Conservation (phyloP, 2,797 vertebrate species). For the Bovichtus variegatus region DNA sequence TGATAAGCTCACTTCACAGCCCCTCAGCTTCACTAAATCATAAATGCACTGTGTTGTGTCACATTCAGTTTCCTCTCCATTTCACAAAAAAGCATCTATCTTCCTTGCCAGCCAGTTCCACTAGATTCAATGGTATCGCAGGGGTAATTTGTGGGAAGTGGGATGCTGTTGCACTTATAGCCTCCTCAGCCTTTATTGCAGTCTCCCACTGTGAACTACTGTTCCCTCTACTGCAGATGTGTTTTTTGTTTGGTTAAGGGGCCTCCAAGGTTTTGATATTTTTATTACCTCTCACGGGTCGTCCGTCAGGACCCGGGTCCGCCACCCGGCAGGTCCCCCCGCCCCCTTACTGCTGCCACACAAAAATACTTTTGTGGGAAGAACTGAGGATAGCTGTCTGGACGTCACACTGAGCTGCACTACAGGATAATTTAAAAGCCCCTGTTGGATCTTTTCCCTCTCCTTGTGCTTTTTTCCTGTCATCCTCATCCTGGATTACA, state of each 20-base stretch:
- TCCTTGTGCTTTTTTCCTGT: constrained; percentile 78
- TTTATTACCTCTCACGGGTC: constrained; percentile 87
- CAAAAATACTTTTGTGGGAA: constrained; percentile 89
- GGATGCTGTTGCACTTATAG: constrained; percentile 76
- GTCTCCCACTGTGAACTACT: constrained; percentile 87
- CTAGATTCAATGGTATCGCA: constrained; percentile 43
- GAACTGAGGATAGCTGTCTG: constrained; percentile 86
- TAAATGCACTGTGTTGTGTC: constrained; percentile 78
- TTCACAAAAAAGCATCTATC: constrained; percentile 58
- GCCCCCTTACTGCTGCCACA: constrained; percentile 70
- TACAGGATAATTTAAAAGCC: constrained; percentile 87
- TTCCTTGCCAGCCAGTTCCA: constrained; percentile 41
- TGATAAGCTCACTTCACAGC: constrained; percentile 83
- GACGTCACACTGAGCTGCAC: constrained; percentile 89
- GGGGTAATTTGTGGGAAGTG: constrained; percentile 74
- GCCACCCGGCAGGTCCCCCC: constrained; percentile 74
- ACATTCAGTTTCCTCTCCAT: constrained; percentile 74
- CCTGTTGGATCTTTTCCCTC: constrained; percentile 82
- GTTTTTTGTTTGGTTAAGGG: constrained; percentile 87
- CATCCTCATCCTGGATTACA: constrained; percentile 82
- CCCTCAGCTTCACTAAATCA: constrained; percentile 76
- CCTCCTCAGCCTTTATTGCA: constrained; percentile 79
- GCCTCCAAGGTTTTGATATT: constrained; percentile 87
- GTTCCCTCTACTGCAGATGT: constrained; percentile 87
- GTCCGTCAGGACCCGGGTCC: constrained; percentile 76